Evolutionary conservation across 2,888 invertebrate genomes (phyloP).

Genomic region (Hirtodrosophila duncani): DNA sequence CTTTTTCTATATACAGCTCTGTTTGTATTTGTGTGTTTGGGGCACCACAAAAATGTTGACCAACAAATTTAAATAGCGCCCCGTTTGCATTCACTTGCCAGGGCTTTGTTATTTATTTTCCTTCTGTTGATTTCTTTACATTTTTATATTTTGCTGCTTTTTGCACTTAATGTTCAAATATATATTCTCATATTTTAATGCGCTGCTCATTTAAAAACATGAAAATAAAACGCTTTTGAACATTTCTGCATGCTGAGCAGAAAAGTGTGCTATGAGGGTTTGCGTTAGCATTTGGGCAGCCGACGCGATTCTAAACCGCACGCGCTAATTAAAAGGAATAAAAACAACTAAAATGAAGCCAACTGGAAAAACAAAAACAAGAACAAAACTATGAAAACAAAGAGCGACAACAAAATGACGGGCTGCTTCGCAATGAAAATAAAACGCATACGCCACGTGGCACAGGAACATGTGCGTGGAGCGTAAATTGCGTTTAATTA

Average conservation of each 20-base stretch:
- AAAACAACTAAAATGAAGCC: conserved; percentile 15
- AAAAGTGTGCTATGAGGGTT: conserved; percentile 44
- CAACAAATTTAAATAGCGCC: conserved; percentile 46
- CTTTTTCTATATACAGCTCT: conserved; percentile 12
- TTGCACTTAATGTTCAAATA: conserved; percentile 32
- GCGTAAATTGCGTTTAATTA: conserved; percentile 63
- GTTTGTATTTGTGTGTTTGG: conserved; percentile 24
- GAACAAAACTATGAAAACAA: conserved; percentile 36
- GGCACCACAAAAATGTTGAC: conserved; percentile 52
- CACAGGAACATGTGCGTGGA: conserved; percentile 40
- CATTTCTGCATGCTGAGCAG: conserved; percentile 17
- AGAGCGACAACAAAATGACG: conserved; percentile 25
- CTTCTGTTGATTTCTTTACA: neutral
- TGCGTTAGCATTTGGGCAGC: conserved; percentile 2
- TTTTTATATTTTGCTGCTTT: conserved; percentile 4
- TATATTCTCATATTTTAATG: conserved; percentile 29
- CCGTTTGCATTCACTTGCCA: conserved; percentile 44
- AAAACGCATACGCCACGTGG: conserved; percentile 47
- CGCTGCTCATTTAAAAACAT: conserved; percentile 28
- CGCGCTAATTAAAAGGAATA: conserved; percentile 62
- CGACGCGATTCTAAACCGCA: conserved; percentile 31
- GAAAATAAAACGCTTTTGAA: conserved; percentile 48
- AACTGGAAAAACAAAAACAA: neutral
- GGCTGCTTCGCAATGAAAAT: conserved; percentile 4
- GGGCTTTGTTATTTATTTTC: conserved; percentile 43